Percentiles rank a stretch among this genome's conserved stretches.
These are phyloP conservation scores for Zalophus californianus DNA, from an alignment of 2,797 vertebrate genomes.

Conservation along the genomic window DNA sequence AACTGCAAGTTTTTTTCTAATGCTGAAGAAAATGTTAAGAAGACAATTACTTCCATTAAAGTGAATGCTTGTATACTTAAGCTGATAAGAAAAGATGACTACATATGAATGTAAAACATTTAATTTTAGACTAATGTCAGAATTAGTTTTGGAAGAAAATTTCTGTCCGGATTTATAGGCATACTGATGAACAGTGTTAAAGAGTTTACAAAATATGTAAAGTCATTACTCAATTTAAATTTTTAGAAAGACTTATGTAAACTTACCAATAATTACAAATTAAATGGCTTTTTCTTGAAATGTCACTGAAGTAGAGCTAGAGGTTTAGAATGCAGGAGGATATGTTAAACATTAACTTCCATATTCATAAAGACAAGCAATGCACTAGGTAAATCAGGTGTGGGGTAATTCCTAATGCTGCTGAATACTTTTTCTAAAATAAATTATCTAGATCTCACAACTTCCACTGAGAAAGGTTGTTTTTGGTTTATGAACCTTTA, in stretches of 20 bases:
- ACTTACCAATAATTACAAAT: background rate
- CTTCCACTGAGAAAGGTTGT: background rate
- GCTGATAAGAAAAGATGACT: background rate
- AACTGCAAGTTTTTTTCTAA: background rate
- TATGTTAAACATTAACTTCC: slow-evolving; percentile 14
- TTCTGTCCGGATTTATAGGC: background rate
- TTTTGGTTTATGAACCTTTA: slow-evolving; percentile 34
- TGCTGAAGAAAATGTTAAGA: slow-evolving; percentile 35
- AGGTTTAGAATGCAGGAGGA: background rate
- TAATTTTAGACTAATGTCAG: slow-evolving; percentile 22
- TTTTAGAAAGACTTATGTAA: slow-evolving; percentile 36
- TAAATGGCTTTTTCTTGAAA: slow-evolving; percentile 29
- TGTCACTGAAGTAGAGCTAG: background rate
- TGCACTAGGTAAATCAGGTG: background rate
- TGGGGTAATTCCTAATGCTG: background rate
- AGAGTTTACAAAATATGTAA: background rate
- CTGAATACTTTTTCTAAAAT: slow-evolving; percentile 29
- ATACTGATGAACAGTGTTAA: background rate
- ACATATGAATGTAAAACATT: background rate
- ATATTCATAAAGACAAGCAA: slow-evolving; percentile 17
- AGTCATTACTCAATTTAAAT: background rate
- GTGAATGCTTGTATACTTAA: background rate
- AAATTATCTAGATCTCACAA: slow-evolving; percentile 13
- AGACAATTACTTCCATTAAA: slow-evolving; percentile 6
- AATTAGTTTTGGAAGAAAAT: slow-evolving; percentile 43